Conservation (phyloP, 2,888 invertebrate species). For the Rhogogaster chlorosoma region DNA sequence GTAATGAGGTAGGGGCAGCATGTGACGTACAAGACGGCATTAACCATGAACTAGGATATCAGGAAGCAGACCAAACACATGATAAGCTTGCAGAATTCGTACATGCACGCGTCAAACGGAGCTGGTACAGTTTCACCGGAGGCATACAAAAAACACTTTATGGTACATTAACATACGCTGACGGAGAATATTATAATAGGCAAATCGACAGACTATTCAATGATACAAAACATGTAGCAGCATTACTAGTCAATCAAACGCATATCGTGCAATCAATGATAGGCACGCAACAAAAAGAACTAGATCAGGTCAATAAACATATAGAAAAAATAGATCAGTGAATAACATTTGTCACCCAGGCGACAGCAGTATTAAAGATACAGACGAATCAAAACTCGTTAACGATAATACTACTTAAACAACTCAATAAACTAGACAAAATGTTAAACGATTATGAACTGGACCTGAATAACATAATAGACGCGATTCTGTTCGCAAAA, state of each 20-base stretch:
- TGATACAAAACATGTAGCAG: neutral
- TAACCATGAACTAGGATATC: neutral
- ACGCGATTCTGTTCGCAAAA: too few relatives aligned
- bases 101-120: neutral
- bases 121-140: neutral
- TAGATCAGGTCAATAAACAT: neutral
- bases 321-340: neutral
- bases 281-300: neutral
- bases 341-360: neutral
- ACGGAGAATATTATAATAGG: neutral
- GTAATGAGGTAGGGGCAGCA: neutral
- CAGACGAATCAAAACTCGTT: neutral
- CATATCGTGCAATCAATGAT: neutral
- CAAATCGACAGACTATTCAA: conserved; percentile 15
- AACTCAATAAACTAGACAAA: neutral
- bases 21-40: neutral
- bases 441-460: neutral
- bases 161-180: neutral
- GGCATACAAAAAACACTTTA: too few relatives aligned
- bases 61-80: neutral
- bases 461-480: too few relatives aligned
- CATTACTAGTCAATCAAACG: too few relatives aligned
- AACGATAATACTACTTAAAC: neutral
- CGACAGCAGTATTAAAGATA: neutral
- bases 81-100: neutral